Evolutionary conservation across 2,113 vertebrate species (phyloP).

Genomic region (Gavia stellata): DNA sequence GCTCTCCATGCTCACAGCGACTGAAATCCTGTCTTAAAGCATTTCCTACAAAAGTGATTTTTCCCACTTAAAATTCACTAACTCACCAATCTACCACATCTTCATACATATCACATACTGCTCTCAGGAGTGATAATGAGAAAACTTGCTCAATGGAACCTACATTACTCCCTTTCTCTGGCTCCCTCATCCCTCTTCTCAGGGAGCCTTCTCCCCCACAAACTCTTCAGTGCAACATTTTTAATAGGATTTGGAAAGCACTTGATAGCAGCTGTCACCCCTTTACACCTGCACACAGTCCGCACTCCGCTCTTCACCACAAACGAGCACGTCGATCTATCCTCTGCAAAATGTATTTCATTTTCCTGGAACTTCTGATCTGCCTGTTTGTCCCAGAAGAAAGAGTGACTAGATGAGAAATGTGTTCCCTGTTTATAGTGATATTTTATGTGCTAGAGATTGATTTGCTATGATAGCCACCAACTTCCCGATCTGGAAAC

Average conservation of each 20-base stretch:
- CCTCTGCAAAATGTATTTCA: neutral
- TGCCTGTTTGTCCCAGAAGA: neutral
- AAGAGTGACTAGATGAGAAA: constrained; percentile 1
- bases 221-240: neutral
- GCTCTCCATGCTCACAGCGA: neutral
- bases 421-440: neutral
- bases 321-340: neutral
- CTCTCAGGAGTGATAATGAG: neutral
- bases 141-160: neutral
- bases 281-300: neutral
- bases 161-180: neutral
- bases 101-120: neutral
- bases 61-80: neutral
- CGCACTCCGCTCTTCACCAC: neutral
- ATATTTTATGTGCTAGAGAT: constrained; percentile 2
- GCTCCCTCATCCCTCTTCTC: neutral
- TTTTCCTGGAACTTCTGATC: neutral
- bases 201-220: neutral
- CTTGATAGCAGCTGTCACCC: neutral
- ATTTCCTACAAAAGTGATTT: neutral
- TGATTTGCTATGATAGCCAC: neutral
- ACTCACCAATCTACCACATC: neutral
- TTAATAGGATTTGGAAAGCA: neutral
- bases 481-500: neutral
- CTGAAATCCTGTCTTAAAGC: neutral